Base-by-base conservation (phyloP, 2,113 vertebrate species). In the Thryonomys swinderianus region DNA sequence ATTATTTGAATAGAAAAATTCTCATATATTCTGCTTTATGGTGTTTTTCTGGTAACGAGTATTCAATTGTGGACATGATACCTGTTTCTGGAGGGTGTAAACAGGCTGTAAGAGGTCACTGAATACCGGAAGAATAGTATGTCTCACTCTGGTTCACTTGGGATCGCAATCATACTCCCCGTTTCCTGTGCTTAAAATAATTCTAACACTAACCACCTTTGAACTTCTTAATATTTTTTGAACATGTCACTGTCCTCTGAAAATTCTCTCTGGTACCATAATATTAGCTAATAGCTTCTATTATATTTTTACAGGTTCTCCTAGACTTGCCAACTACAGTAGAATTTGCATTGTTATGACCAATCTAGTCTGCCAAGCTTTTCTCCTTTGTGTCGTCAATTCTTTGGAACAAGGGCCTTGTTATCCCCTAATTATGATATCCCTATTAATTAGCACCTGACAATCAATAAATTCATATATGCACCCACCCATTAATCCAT, bases 111-210 rank as follows among this genome's bases (percentile, higher is more conserved):
- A 88, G 67, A 45, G 37, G 13, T 2, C 3, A 27, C 30, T 48
- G 18, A 6, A 18, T 73, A 32, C 59, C 1, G 23, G 62, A 55
- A 14, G 11, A 57, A 10, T n/a, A 10, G 11, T 4, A 0, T 27
- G 32, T 12, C 25, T n/a, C 71, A 40, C 17, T 73, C 71, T 79
- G 55, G 27, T 45, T 55, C 62, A 32, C 6, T n/a, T 71, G 66
- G 5, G 71, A 32, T 67, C 62, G 69, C 17, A n/a, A n/a, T 88
- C 25, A 53, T 23, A 61, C 25, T 67, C 71, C 1, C 3, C 85
- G 23, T 51, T 86, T 51, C 3, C 30, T 94, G 40, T 64, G 5
- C 53, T 59, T 84, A 3, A 92, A 80, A 85, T 79, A 59, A 55
- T 10, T 32, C 37, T 48, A 20, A 73, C 12, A 40, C 25, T n/a